Evolutionary conservation across 2,888 invertebrate genomes (phyloP).

Genomic region (Orgyia antiqua): DNA sequence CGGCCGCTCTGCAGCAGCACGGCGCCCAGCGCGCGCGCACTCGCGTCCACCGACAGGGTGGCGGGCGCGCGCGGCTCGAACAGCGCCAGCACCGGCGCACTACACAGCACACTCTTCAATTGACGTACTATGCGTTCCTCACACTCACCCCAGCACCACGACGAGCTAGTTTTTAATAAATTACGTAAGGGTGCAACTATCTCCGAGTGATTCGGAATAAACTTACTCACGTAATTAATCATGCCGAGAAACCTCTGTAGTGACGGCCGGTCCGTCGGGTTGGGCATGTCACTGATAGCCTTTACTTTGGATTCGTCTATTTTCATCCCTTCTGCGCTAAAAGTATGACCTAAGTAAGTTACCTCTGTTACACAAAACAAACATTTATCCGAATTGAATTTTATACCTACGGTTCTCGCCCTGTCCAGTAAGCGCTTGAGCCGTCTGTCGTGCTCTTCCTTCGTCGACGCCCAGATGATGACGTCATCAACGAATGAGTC

Average conservation of each 20-base stretch:
- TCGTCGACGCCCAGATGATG: background rate
- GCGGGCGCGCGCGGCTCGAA: background rate
- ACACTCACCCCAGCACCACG: background rate
- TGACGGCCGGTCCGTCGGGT: background rate
- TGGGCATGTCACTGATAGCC: constrained; percentile 3
- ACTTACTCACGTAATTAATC: background rate
- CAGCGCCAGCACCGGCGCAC: background rate
- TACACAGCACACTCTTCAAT: no score
- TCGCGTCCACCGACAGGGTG: constrained; percentile 4
- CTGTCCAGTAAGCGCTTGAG: background rate
- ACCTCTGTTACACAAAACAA: constrained; percentile 1
- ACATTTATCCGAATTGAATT: background rate
- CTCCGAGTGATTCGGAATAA: background rate
- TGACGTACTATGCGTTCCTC: constrained; percentile 4
- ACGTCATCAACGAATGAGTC: constrained; percentile 4
- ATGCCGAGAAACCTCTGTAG: constrained; percentile 1
- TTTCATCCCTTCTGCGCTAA: background rate
- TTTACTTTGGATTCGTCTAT: constrained; percentile 1
- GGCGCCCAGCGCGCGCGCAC: constrained; percentile 8
- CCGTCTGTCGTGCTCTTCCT: background rate
- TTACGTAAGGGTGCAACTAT: background rate
- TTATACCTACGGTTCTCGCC: background rate
- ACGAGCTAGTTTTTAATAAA: background rate
- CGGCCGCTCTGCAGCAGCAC: constrained; percentile 5
- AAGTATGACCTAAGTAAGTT: constrained; percentile 1